These are phyloP conservation scores for Coregonus ussuriensis DNA, from an alignment of 2,797 vertebrate species.

Conservation along the genomic window DNA sequence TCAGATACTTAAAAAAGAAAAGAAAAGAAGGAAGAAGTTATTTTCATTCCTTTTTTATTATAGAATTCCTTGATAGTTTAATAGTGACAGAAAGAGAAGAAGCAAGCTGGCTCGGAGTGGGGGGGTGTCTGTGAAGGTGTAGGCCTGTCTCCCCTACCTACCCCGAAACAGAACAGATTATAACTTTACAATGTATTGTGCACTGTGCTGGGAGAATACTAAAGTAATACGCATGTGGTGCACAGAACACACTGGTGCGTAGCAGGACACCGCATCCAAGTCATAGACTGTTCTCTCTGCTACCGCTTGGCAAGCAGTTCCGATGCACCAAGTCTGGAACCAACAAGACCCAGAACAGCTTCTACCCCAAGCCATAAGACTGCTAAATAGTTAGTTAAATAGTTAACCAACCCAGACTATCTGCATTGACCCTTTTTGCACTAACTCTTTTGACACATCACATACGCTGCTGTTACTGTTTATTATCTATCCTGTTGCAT, in stretches of 20 bases:
- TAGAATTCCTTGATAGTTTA: conserved; percentile 46
- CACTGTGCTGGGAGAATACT: not conserved
- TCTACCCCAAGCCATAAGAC: too few species aligned
- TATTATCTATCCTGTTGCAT: too few species aligned
- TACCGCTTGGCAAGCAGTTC: too few species aligned
- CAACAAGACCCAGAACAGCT: too few species aligned
- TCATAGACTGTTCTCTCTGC: too few species aligned
- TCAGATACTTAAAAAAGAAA: conserved; percentile 52
- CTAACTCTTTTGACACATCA: too few species aligned
- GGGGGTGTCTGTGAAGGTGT: not conserved
- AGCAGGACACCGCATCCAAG: too few species aligned
- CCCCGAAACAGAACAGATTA: not conserved
- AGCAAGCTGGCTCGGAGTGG: conserved; percentile 19
- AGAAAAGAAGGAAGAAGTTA: conserved; percentile 55
- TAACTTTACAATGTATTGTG: not conserved
- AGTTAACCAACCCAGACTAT: too few species aligned
- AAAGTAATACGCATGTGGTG: not conserved
- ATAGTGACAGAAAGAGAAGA: conserved; percentile 41
- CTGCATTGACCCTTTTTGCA: too few species aligned
- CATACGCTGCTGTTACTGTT: too few species aligned
- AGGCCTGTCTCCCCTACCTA: not conserved
- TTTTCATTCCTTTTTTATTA: conserved; percentile 73
- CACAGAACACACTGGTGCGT: not conserved
- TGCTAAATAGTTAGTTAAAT: too few species aligned
- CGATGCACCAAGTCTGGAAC: too few species aligned